These are phyloP conservation scores for Cervus canadensis DNA, from an alignment of 2,113 vertebrate species.

Conservation along the genomic window DNA sequence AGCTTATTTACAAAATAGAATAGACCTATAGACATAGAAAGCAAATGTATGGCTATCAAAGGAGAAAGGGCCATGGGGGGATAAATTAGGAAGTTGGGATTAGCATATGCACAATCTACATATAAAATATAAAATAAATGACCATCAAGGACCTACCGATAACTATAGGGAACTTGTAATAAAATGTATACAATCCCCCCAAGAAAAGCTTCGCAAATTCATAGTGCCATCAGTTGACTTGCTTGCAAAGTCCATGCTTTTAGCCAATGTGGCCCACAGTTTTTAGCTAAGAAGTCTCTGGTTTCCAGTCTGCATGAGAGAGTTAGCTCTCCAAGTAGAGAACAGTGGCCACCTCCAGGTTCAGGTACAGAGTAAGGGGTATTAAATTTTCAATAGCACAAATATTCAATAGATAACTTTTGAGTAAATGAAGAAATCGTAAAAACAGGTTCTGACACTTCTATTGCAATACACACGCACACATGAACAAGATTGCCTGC, in stretches of 20 bases:
- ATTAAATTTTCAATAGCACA: not conserved
- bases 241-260: not conserved
- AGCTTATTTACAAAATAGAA: not conserved
- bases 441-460: not conserved
- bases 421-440: not conserved
- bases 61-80: too few relatives aligned
- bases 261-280: not conserved
- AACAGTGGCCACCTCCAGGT: not conserved
- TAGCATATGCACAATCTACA: not conserved
- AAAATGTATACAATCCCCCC: not conserved
- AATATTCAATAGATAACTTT: not conserved
- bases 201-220: not conserved
- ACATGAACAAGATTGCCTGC: not conserved
- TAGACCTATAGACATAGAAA: not conserved
- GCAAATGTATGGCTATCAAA: not conserved
- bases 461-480: not conserved
- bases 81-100: not conserved
- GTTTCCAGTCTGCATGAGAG: not conserved
- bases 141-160: not conserved
- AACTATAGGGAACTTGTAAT: not conserved
- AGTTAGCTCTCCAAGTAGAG: not conserved
- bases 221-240: not conserved
- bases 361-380: not conserved
- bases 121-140: not conserved
- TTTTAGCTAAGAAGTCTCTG: not conserved